Base-by-base conservation (phyloP, 2,113 vertebrate genomes). In the Plotosus lineatus region DNA sequence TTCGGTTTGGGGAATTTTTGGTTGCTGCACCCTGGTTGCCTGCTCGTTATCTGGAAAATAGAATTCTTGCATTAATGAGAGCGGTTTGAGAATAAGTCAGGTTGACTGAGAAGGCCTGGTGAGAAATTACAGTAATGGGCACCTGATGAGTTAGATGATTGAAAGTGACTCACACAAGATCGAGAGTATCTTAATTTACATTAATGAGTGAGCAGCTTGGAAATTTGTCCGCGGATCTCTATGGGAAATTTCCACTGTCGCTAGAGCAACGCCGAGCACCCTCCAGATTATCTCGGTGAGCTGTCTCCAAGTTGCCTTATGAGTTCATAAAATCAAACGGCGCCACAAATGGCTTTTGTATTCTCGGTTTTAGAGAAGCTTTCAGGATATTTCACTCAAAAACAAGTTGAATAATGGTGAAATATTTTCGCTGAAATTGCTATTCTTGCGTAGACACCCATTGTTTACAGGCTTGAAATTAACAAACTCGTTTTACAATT, bases 151-250 rank as follows among this genome's bases (percentile, higher is more conserved):
- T 40, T 2, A 60, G 38, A 3, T 50, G 55, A 84, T 65, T 74
- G 5, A 23, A 77, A 31, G 28, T 73, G 55, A 77, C 38, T 46
- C 56, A 55, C 6, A 21, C 40, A 11, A 28, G 31, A 48, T 50
- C 15, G 26, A 53, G 7, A 6, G 53, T 40, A 60, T 69, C 19
- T 33, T 77, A 51, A 80, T 75, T 31, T 80, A 56, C 11, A 77
- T 77, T 77, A 83, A 69, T 76, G 63, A 84, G 55, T 23, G 38
- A 23, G 36, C 46, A 23, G 71, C 50, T 66, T 74, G 46, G 33
- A 33, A 63, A 53, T 74, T 28, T 12, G 0, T 26, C 55, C 5
- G 46, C 5, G 46, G 61, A 15, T 56, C 38, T 38, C 17, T 58
- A 10, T 23, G 48, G 15, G 26, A 65, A 38, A 48, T 66, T 69